Conservation (phyloP, 2,113 vertebrate species). For the Hyaena hyaena region DNA sequence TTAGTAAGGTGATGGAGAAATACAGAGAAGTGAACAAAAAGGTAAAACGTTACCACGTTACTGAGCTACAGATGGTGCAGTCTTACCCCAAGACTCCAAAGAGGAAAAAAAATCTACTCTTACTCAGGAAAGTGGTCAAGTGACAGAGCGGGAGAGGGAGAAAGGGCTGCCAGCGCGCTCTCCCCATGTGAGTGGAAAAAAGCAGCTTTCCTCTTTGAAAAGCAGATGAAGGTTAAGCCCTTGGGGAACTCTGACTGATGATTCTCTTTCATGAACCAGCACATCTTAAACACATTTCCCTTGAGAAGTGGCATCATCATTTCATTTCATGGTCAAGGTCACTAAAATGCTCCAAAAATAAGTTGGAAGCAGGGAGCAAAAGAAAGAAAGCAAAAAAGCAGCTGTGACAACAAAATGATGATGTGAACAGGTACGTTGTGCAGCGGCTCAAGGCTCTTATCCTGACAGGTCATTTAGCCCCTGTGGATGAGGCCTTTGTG, state of each 20-base stretch:
- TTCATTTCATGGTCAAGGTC: slow-evolving; percentile 78
- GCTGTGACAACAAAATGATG: slow-evolving; percentile 70
- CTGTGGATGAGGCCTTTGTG: neutral
- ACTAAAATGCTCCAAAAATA: slow-evolving; percentile 78
- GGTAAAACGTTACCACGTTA: neutral
- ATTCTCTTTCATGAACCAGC: slow-evolving; percentile 75
- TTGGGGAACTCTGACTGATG: slow-evolving; percentile 58
- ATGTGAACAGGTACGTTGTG: neutral
- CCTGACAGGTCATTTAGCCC: neutral
- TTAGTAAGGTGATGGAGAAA: neutral
- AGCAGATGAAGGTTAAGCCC: slow-evolving; percentile 72
- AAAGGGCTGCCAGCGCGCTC: neutral
- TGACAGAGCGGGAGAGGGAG: neutral
- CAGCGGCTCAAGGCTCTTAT: neutral
- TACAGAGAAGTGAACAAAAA: neutral
- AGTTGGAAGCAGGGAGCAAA: slow-evolving; percentile 63
- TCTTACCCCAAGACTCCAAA: slow-evolving; percentile 35
- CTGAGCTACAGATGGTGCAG: slow-evolving; percentile 25
- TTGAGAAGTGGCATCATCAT: slow-evolving; percentile 60
- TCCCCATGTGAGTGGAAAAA: neutral
- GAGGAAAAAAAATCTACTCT: neutral
- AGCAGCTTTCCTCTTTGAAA: slow-evolving; percentile 63
- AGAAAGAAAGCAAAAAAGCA: neutral
- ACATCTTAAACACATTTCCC: slow-evolving; percentile 65
- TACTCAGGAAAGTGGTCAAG: neutral